Evolutionary conservation across 64 coral and sea anemone genomes (phyloP).

Genomic region (Acropora yongei): DNA sequence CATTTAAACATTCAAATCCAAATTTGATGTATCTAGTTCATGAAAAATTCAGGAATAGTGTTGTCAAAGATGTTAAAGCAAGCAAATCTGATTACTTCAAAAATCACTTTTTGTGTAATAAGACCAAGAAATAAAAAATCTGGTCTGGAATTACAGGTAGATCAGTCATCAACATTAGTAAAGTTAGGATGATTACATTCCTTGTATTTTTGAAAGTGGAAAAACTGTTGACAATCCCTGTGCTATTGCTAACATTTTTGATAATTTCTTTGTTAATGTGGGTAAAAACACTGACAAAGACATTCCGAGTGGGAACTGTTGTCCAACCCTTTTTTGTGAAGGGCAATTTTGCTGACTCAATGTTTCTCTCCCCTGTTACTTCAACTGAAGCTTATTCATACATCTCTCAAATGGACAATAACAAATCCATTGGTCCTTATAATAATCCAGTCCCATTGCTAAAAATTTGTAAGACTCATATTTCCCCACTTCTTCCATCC

Average conservation of each 20-base stretch:
- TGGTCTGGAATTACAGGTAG: conserved; percentile 37
- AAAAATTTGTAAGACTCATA: neutral
- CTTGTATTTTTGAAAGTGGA: conserved; percentile 29
- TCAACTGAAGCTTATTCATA: neutral
- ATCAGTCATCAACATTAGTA: conserved; percentile 14
- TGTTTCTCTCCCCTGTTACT: neutral
- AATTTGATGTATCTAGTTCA: conserved; percentile 30
- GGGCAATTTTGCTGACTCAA: neutral
- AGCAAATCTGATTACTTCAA: too few relatives aligned
- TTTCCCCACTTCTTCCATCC: neutral
- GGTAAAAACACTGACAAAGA: neutral
- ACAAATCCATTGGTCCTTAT: neutral
- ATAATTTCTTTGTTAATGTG: neutral
- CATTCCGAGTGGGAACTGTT: neutral
- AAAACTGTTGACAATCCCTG: neutral
- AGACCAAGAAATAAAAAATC: neutral
- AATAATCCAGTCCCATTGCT: neutral
- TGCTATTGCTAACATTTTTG: neutral
- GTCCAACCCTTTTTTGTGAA: neutral
- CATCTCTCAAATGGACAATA: neutral
- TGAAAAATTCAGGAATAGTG: conserved; percentile 51
- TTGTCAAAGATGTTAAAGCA: conserved; percentile 40
- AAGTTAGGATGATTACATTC: conserved; percentile 8
- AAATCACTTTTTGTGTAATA: neutral
- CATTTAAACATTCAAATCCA: conserved; percentile 21